Evolutionary conservation across 2,113 vertebrate species (phyloP).

Genomic region (Acanthisitta chloris): DNA sequence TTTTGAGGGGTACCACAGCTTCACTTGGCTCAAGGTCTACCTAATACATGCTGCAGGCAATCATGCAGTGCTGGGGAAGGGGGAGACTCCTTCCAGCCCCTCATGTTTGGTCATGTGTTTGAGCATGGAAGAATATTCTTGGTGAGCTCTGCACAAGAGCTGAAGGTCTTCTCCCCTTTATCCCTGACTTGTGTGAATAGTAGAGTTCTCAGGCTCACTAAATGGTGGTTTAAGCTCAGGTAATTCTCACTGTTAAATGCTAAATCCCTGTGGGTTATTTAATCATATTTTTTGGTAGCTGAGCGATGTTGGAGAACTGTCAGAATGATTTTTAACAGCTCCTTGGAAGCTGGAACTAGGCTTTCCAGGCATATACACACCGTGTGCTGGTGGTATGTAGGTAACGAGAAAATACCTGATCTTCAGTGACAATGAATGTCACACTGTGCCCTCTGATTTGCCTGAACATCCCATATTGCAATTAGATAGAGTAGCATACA

Average conservation of each 20-base stretch:
- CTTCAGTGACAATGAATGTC: not conserved
- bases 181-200: not conserved
- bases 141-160: not conserved
- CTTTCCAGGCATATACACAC: not conserved
- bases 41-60: accelerated
- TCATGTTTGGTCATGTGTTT: accelerated
- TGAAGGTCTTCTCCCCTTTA: not conserved
- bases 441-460: not conserved
- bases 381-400: not conserved
- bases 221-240: not conserved
- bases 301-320: not conserved
- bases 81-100: not conserved
- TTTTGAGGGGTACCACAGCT: accelerated
- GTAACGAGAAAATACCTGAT: not conserved
- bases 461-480: conserved; percentile 1
- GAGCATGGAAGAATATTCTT: not conserved
- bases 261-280: not conserved
- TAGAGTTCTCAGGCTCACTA: not conserved
- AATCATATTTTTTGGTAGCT: not conserved
- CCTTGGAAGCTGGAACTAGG: not conserved
- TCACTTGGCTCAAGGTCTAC: not conserved
- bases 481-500: not conserved
- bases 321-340: not conserved
- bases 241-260: not conserved
- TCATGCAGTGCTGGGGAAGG: not conserved